Percentiles rank a stretch among this genome's conserved stretches.
phyloP scores from a whole-genome alignment of 1,140 invertebrate species.

The Aphelenchoides fujianensis region DNA sequence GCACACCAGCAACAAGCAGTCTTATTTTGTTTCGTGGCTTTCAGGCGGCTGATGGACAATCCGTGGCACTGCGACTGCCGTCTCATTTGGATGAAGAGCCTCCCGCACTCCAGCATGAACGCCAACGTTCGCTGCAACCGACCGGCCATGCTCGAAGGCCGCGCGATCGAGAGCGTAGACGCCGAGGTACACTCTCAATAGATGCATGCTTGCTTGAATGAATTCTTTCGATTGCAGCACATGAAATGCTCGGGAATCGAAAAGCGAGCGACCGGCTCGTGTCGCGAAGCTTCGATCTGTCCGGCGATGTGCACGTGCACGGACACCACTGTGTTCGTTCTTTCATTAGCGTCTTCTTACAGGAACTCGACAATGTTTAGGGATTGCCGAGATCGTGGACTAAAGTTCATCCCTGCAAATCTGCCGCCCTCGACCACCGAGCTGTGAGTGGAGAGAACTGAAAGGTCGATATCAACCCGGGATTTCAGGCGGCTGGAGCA shows the following conservation, averaged over 20 bases:
- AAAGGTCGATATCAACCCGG: background rate
- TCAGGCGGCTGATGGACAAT: constrained; percentile 80
- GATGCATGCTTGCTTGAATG: too few relatives aligned
- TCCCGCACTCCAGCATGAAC: constrained; percentile 74
- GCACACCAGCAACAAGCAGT: constrained; percentile 40
- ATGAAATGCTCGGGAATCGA: constrained; percentile 67
- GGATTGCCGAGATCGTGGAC: constrained; percentile 86
- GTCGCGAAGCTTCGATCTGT: constrained; percentile 75
- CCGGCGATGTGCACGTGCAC: constrained; percentile 85
- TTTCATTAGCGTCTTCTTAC: too few relatives aligned
- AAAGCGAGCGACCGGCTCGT: constrained; percentile 56
- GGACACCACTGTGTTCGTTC: constrained; percentile 72
- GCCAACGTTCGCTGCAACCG: constrained; percentile 64
- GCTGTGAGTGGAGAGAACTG: constrained; percentile 72
- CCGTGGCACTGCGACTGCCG: constrained; percentile 91
- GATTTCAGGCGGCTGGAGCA: constrained; percentile 86
- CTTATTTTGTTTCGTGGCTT: background rate
- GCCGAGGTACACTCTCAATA: constrained; percentile 25
- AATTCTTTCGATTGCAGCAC: constrained; percentile 69
- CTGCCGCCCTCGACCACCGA: constrained; percentile 87
- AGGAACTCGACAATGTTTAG: too few relatives aligned
- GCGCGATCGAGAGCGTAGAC: constrained; percentile 28
- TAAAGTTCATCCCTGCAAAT: constrained; percentile 80
- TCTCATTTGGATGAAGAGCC: constrained; percentile 87
- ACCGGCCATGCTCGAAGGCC: constrained; percentile 71